Evolutionary conservation across 23 tunicate species (phyloP).

Genomic region (Clavelina lepadiformis): DNA sequence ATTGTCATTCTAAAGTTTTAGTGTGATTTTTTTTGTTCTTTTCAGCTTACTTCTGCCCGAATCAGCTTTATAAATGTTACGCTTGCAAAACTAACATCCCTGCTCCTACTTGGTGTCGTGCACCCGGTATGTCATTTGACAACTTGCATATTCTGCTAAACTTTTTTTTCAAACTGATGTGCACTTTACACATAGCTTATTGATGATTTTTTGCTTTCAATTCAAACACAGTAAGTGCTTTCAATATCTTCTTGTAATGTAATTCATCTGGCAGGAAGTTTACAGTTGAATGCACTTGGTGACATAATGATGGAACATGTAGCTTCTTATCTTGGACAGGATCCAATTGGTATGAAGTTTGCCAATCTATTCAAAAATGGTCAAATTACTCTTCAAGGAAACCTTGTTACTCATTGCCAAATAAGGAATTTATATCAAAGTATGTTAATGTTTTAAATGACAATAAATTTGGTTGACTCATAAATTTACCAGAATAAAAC

Average conservation of each 20-base stretch:
- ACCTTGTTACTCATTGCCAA: no score
- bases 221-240: background rate
- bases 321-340: constrained; percentile 13
- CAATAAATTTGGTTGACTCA: no score
- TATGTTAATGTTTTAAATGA: no score
- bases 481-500: no score
- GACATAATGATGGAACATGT: constrained; percentile 27
- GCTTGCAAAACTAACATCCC: constrained; percentile 69
- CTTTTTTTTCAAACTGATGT: background rate
- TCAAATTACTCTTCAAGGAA: constrained; percentile 9
- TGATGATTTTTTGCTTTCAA: no score
- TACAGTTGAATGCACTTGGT: constrained; percentile 33
- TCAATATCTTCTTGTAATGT: background rate
- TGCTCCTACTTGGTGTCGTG: constrained; percentile 69
- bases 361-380: constrained; percentile 28
- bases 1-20: background rate
- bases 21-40: background rate
- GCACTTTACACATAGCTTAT: no score
- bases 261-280: constrained; percentile 5
- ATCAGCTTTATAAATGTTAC: constrained; percentile 27
- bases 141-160: background rate
- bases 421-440: no score
- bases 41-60: constrained; percentile 76
- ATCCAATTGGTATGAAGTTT: constrained; percentile 25
- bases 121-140: constrained; percentile 33